A percentile compares a stretch with the other conserved stretches of the same genome.
Conservation (phyloP, 1,140 invertebrate genomes). For the Nymphalis io region DNA sequence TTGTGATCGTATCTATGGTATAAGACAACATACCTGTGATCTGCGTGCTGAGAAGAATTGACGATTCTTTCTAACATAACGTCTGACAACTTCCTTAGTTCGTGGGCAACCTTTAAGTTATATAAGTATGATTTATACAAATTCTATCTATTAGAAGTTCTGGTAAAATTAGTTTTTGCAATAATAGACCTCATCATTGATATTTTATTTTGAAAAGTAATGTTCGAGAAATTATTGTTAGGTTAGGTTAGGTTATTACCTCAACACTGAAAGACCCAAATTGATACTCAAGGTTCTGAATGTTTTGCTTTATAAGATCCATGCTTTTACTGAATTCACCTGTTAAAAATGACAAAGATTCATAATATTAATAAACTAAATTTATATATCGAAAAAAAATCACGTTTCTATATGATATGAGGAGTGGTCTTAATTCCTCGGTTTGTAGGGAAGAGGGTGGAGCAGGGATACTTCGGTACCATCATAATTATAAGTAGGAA, state of each 20-base stretch:
- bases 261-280: conserved; percentile 74
- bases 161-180: no score
- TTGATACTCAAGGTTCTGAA: conserved; percentile 73
- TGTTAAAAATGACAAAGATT: conserved; percentile 27
- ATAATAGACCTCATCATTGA: no score
- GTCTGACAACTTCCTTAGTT: conserved; percentile 58
- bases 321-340: conserved; percentile 69
- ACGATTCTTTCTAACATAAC: conserved; percentile 60
- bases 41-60: conserved; percentile 53
- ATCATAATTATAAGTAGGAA: no score
- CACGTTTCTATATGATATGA: background rate
- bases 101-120: conserved; percentile 53
- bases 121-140: no score
- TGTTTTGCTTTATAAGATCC: conserved; percentile 71
- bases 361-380: no score
- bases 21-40: conserved; percentile 49
- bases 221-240: no score
- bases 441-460: no score
- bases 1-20: no score
- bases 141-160: no score
- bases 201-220: no score
- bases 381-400: background rate
- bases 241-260: no score
- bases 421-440: background rate
- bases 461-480: no score